phyloP scores from a whole-genome alignment of 2,113 vertebrate species.

The Salvelinus alpinus region DNA sequence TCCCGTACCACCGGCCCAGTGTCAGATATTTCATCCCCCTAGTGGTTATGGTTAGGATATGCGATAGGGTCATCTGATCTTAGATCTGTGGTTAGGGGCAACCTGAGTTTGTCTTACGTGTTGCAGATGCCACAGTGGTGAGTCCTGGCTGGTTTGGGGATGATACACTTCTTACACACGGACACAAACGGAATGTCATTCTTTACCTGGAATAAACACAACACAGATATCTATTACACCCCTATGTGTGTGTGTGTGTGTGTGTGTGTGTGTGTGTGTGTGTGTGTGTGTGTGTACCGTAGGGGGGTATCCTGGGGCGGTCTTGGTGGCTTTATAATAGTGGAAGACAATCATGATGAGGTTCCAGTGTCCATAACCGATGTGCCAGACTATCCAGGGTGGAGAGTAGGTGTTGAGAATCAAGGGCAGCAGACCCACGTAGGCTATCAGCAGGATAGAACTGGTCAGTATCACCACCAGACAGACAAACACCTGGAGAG shows the following conservation, averaged over 20 bases:
- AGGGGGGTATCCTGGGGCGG: conserved; percentile 85
- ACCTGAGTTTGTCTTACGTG: conserved; percentile 70
- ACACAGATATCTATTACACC: neutral
- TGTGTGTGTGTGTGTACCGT: conserved; percentile 68
- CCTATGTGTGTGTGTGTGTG: neutral
- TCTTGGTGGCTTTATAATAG: conserved; percentile 94
- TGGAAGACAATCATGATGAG: conserved; percentile 95
- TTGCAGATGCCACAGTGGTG: conserved; percentile 99
- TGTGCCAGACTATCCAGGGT: conserved; percentile 87
- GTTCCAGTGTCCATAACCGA: conserved; percentile 92
- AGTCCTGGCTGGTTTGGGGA: conserved; percentile 93
- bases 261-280: no score
- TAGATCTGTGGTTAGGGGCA: neutral
- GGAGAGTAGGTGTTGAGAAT: conserved; percentile 84
- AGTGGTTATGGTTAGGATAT: neutral
- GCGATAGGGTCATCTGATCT: neutral
- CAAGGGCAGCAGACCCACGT: conserved; percentile 86
- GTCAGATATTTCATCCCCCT: neutral
- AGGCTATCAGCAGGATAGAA: conserved; percentile 86
- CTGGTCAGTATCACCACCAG: conserved; percentile 88
- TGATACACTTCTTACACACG: conserved; percentile 96
- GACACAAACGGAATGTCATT: conserved; percentile 83
- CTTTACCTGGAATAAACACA: conserved; percentile 74
- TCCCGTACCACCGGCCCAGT: no score
- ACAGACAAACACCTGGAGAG: conserved; percentile 87